These are phyloP conservation scores for Oceanites oceanicus DNA, from an alignment of 2,113 vertebrate species.

Conservation along the genomic window DNA sequence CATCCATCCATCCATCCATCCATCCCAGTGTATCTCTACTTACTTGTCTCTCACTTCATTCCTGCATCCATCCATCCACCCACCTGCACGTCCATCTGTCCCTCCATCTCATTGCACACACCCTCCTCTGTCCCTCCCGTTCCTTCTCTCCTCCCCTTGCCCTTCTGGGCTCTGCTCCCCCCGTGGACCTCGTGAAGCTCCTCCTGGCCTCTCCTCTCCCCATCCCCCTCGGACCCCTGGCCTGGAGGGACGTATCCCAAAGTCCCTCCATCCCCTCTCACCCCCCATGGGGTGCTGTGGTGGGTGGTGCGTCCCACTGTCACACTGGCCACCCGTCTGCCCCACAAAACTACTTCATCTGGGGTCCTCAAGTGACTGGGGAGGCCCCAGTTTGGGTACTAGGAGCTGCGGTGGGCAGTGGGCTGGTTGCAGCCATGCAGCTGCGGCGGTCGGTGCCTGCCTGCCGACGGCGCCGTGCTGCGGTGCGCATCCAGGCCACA, in stretches of 20 bases:
- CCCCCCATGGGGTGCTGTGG: rapidly evolving
- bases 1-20: too few species aligned
- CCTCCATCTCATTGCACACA: neutral
- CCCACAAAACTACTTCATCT: neutral
- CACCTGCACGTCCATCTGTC: neutral
- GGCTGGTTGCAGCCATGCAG: neutral
- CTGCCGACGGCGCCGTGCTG: neutral
- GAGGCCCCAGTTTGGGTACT: neutral
- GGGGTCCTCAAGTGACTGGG: neutral
- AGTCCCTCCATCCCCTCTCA: neutral
- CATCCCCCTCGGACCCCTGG: rapidly evolving
- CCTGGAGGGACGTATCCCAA: rapidly evolving
- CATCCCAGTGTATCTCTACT: neutral
- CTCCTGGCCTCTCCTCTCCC: neutral
- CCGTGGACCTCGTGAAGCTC: rapidly evolving
- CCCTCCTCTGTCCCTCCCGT: neutral
- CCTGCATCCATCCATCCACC: neutral
- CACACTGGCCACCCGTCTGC: neutral
- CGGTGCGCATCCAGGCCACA: neutral
- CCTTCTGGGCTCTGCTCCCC: neutral
- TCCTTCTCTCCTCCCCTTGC: neutral
- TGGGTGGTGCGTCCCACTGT: neutral
- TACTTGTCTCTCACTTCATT: neutral
- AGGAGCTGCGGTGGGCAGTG: neutral
- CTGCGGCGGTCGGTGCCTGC: rapidly evolving